Base-by-base conservation (phyloP, 1,140 invertebrate species). In the Eriosoma lanigerum region DNA sequence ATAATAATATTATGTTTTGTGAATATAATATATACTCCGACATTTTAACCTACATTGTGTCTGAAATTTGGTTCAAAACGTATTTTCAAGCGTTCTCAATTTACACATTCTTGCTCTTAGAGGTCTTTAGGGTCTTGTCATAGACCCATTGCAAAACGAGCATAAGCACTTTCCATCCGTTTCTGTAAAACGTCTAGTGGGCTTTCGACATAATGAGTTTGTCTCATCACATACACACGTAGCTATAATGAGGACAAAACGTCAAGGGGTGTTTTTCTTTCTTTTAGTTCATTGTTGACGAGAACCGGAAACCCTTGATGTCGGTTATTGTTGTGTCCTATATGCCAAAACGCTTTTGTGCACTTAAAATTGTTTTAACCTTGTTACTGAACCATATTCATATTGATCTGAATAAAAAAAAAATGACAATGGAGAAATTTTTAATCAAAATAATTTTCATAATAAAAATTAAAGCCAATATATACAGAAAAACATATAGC, bases 221-320 rank as follows among this genome's bases (percentile, higher is more conserved):
- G 75, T 78, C 75, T 78, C 75, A 60, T 78, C 52, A 46, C 56
- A 60, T 46, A 78, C 75, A 78, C 75, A 62, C 75, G 38, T 48
- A 62, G 9, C 32, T 60, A 46, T 78, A 78, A 78, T 78, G 54
- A 78, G 75, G 56, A 56, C 75, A 62, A n/a, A 62, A 78, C 75
- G 75, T 78, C 75, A 78, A 78, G 75, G 75, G 75, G 75, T 78
- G 75, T 78, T 78, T 60, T 70, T 72, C 68, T 52, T 70, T 70
- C 21, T 58, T 60, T 60, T 46, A 46, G 38, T 26, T 78, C 75
- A 78, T 78, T 78, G 75, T 78, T 48, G 56, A 48, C 44, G 56
- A 78, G 75, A 60, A 62, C 75, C 75, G 75, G 75, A 78, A 78
- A 26, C 56, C 75, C 75, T 78, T 29, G 75, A 62, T 62, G 75